Base-by-base conservation (phyloP, 2,888 invertebrate genomes). In the Apamea crenata region DNA sequence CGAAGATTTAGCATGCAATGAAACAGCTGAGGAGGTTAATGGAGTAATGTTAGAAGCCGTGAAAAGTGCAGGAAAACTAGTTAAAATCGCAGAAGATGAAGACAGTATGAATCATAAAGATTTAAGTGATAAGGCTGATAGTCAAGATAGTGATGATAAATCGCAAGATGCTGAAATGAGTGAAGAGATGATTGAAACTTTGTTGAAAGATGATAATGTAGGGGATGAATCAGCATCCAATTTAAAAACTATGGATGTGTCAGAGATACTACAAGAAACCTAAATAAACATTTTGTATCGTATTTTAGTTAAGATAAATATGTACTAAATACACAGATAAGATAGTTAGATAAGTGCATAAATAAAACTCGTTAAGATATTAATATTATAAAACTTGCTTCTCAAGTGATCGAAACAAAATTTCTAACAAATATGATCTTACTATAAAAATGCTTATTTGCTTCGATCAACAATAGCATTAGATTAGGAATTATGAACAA, bases 151-250 rank as follows among this genome's bases (percentile, higher is more conserved):
- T 78, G 81, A 86, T 70, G 90, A 91, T 70, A 93, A 93, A 88
- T 83, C 83, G 47, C 92, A 94, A 78, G 95, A 94, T 82, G 68
- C 91, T 70, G 96, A 96, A 86, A 94, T 95, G 90, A 95, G 93
- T 87, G 95, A 95, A 61, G 95, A 96, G 84, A 91, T 94, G 90
- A 95, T 95, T 82, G 94, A 96, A 82, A 93, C 90, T 80, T 91
- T 96, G 74, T 89, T 96, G 74, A 94, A 94, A 83, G 95, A 93
- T 82, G 94, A 94, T 81, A 92, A 89, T 80, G 85, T 86, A 77
- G 90, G 86, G 47, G 91, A 86, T 76, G 86, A 88, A 73, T 53
- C 84, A 53, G 73, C 81, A 66, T 74, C 85, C 44, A 87, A 79
- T 87, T 69, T 84, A 73, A 89, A 87, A 76, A 87, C 74, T 77